A percentile compares a stretch with the other conserved stretches of the same genome.
These are phyloP conservation scores for Nansenia antarctica DNA, from an alignment of 2,113 vertebrate genomes.

Conservation along the genomic window DNA sequence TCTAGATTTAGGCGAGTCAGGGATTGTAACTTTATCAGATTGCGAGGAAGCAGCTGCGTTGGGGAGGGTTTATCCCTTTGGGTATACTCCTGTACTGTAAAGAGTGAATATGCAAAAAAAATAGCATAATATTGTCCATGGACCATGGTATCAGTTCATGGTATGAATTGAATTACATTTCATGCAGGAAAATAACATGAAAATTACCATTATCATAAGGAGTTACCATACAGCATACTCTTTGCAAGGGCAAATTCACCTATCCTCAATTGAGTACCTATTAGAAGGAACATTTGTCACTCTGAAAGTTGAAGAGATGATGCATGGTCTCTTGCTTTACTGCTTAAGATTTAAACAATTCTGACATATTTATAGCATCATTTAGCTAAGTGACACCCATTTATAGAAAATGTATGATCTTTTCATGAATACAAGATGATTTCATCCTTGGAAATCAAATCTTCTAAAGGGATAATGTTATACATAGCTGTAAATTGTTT, in stretches of 20 bases:
- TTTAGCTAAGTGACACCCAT: slow-evolving; percentile 52
- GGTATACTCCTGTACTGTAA: neutral
- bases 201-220: neutral
- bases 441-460: neutral
- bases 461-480: neutral
- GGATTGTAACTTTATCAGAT: neutral
- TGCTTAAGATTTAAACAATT: slow-evolving; percentile 18
- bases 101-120: neutral
- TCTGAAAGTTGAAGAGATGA: neutral
- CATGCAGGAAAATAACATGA: neutral
- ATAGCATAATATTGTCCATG: too few relatives aligned
- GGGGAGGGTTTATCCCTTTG: neutral
- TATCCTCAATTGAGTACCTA: neutral
- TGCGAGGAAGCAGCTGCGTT: neutral
- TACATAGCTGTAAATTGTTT: neutral
- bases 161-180: neutral
- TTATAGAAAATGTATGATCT: slow-evolving; percentile 49
- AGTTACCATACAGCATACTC: neutral
- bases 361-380: slow-evolving; percentile 47
- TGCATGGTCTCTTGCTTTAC: neutral
- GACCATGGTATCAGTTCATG: neutral
- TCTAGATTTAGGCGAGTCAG: neutral
- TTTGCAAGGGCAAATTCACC: neutral
- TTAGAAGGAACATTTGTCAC: neutral
- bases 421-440: neutral